These are phyloP conservation scores for Agriopis aurantiaria DNA, from an alignment of 2,888 invertebrate genomes.

Conservation along the genomic window DNA sequence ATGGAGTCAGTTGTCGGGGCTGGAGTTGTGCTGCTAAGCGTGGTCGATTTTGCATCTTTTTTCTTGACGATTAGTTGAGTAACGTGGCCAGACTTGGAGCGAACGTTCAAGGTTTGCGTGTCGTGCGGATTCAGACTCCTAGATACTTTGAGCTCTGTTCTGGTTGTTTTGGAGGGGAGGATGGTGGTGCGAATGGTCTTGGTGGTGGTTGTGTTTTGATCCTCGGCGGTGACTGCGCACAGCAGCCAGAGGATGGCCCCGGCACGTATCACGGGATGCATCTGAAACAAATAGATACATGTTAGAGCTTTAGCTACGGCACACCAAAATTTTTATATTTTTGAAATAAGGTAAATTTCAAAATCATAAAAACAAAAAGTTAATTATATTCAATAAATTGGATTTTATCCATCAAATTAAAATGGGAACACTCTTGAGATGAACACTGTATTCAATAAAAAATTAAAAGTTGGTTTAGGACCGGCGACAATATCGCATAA, in stretches of 20 bases:
- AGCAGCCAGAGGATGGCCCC: slow-evolving; percentile 73
- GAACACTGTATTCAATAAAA: too few species aligned
- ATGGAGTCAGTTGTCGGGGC: slow-evolving; percentile 71
- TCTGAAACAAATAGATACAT: slow-evolving; percentile 68
- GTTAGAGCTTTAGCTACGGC: background rate
- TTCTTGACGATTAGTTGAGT: slow-evolving; percentile 92
- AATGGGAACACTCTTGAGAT: too few species aligned
- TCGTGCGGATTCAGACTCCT: slow-evolving; percentile 92
- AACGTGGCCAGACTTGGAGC: slow-evolving; percentile 91
- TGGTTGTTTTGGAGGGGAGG: slow-evolving; percentile 87
- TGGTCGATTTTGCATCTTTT: slow-evolving; percentile 84
- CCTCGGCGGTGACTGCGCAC: slow-evolving; percentile 65
- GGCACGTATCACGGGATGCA: slow-evolving; percentile 80
- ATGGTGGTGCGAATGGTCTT: slow-evolving; percentile 78
- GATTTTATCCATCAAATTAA: too few species aligned
- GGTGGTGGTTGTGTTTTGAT: slow-evolving; percentile 75
- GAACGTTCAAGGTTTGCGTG: slow-evolving; percentile 91
- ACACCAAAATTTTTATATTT: too few species aligned
- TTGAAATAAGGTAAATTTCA: too few species aligned
- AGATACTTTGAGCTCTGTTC: slow-evolving; percentile 92
- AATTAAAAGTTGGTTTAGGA: too few species aligned
- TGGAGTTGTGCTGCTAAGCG: slow-evolving; percentile 61
- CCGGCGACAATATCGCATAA: too few species aligned
- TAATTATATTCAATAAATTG: too few species aligned
- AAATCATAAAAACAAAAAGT: too few species aligned